These are phyloP conservation scores for Dallia pectoralis DNA, from an alignment of 2,797 vertebrate species.

Conservation along the genomic window DNA sequence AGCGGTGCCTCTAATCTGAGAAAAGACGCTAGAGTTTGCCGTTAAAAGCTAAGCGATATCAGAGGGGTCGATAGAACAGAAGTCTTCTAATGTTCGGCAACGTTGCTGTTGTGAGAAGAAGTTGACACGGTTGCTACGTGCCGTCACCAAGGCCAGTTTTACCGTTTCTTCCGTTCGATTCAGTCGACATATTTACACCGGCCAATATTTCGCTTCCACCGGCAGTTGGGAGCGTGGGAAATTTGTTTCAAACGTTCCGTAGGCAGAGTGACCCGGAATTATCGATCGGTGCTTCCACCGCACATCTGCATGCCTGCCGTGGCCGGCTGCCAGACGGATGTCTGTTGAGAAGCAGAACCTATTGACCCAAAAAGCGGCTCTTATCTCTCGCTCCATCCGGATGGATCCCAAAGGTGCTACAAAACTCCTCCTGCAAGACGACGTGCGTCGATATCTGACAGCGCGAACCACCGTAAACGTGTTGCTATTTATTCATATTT, in stretches of 20 bases:
- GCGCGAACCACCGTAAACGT: neutral
- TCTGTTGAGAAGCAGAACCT: constrained; percentile 26
- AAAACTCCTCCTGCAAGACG: neutral
- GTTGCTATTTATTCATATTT: neutral
- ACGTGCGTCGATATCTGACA: neutral
- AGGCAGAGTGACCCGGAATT: constrained; percentile 55
- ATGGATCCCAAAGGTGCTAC: neutral
- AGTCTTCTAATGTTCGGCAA: neutral
- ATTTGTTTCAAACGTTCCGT: constrained; percentile 43
- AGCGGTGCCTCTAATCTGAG: constrained; percentile 35
- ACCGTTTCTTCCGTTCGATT: constrained; percentile 30
- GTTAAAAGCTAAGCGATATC: constrained; percentile 27
- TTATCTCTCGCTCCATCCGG: neutral
- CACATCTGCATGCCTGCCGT: constrained; percentile 40
- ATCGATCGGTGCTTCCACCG: constrained; percentile 42
- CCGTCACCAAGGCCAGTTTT: constrained; percentile 7
- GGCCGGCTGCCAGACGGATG: constrained; percentile 43
- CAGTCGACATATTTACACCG: constrained; percentile 30
- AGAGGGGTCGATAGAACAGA: constrained; percentile 19
- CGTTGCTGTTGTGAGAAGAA: constrained; percentile 8
- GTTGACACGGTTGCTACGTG: neutral
- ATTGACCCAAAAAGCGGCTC: constrained; percentile 35
- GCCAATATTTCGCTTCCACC: constrained; percentile 29
- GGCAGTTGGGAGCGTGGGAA: constrained; percentile 64
- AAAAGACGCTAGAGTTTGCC: constrained; percentile 35